These are phyloP conservation scores for Caprella mutica DNA, from an alignment of 2,888 invertebrate genomes.

Conservation along the genomic window DNA sequence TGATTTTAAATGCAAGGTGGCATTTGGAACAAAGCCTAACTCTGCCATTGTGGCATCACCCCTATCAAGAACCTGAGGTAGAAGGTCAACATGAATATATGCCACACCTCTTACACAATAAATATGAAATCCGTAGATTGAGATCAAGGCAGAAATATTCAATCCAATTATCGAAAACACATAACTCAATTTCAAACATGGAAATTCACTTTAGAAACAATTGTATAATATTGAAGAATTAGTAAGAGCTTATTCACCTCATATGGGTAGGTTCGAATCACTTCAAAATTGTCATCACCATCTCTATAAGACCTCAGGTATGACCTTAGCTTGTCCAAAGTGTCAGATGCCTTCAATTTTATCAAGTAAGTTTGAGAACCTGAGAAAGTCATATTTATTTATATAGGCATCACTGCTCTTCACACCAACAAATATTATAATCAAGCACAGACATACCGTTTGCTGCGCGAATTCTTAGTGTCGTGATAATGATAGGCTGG, in stretches of 20 bases:
- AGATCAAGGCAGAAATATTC: too few relatives aligned
- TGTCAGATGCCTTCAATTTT: constrained; percentile 28
- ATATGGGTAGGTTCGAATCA: constrained; percentile 24
- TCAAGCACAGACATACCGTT: too few relatives aligned
- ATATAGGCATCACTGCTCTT: neutral
- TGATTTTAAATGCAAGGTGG: constrained; percentile 26
- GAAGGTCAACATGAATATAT: too few relatives aligned
- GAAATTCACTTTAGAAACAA: neutral
- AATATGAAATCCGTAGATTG: too few relatives aligned
- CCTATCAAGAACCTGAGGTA: constrained; percentile 28
- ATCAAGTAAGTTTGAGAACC: constrained; percentile 21
- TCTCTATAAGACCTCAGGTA: constrained; percentile 25
- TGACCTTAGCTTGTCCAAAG: constrained; percentile 19
- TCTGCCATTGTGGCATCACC: constrained; percentile 28
- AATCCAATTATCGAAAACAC: too few relatives aligned
- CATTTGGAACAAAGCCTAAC: constrained; percentile 30
- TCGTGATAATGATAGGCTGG: constrained; percentile 2
- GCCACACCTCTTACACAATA: too few relatives aligned
- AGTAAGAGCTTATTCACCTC: constrained; percentile 10
- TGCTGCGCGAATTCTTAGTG: constrained; percentile 6
- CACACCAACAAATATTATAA: too few relatives aligned
- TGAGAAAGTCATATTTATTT: neutral
- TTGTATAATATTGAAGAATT: neutral
- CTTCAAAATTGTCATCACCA: constrained; percentile 26
- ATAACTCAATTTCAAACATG: neutral